Evolutionary conservation across 1,140 invertebrate genomes (phyloP).

Genomic region (Polyergus mexicanus): DNA sequence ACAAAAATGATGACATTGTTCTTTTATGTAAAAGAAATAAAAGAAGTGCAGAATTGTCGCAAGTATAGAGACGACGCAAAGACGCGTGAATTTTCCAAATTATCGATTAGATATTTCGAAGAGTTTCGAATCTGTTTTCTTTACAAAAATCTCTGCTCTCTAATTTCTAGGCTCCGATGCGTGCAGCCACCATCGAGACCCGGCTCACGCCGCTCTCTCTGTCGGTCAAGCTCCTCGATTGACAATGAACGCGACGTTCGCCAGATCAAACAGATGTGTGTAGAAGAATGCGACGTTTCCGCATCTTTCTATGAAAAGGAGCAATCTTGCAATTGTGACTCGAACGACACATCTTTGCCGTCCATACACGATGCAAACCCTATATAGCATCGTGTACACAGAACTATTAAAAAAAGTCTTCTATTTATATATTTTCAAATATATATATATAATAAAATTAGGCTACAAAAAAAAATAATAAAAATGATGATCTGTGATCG

Average conservation of each 20-base stretch:
- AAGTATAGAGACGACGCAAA: background rate
- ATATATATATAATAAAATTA: background rate
- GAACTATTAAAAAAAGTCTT: conserved; percentile 14
- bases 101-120: background rate
- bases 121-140: background rate
- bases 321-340: too few relatives aligned
- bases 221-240: conserved; percentile 81
- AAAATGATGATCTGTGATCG: conserved; percentile 26
- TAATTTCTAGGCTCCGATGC: conserved; percentile 77
- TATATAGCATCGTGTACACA: background rate
- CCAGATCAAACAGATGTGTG: conserved; percentile 32
- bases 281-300: background rate
- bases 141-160: conserved; percentile 10
- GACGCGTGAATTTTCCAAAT: background rate
- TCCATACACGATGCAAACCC: background rate
- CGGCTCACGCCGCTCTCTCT: conserved; percentile 81
- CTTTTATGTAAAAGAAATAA: background rate
- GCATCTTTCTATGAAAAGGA: background rate
- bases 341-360: background rate
- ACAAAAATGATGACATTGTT: background rate
- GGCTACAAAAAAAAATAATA: too few relatives aligned
- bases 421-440: background rate
- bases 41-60: background rate
- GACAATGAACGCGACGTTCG: conserved; percentile 51
- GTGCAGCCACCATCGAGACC: conserved; percentile 82